Evolutionary conservation across 2,113 vertebrate species (phyloP), one percentile per base, ranked within the genome.

Genomic region (Saguinus midas): DNA sequence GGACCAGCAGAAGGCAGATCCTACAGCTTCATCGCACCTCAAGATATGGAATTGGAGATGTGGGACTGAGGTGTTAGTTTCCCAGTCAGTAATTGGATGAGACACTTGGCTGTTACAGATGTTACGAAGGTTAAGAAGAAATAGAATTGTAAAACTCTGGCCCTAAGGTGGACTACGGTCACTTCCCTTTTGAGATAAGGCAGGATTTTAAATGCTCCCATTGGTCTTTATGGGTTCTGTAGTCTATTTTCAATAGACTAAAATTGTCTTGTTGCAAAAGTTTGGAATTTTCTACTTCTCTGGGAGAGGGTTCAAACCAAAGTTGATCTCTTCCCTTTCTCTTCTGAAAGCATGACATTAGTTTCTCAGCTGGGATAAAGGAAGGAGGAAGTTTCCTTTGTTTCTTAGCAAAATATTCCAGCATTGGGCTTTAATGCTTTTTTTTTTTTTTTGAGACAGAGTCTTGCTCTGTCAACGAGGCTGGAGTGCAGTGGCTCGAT

Each of bases 21-120:
- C 13, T 58, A 61, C 86, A 91, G 94, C 80, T 97, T 97, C 76
- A 93, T 97, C n/a, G 91, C 35, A 61, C 48, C 87, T 91, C 96
- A 78, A 75, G 95, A 97, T 97, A 78, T n/a, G 73, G 83, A 80
- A 73, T 0, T 37, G 35, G 86, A 96, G 72, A 91, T 83, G 96
- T 80, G 92, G 95, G 83, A 85, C 84, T 78, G 85, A 97, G 87
- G 89, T 94, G 79, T 90, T 89, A 43, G 35, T 83, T 97, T 92
- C 52, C 90, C 72, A 91, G 0, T 0, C 91, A 32, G 73, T 97
- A 95, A 91, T 50, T 12, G 7, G 91, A 16, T 1, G 96, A 93
- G 32, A 92, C 94, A 66, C 48, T 97, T 88, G 14, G 1, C 76
- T 35, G 0, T 48, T 82, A 58, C 75, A 8, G 87, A 91, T 94